Percentiles rank a stretch among this genome's conserved stretches.
phyloP scores from a whole-genome alignment of 2,113 vertebrate genomes.

The Cnemophilus loriae region DNA sequence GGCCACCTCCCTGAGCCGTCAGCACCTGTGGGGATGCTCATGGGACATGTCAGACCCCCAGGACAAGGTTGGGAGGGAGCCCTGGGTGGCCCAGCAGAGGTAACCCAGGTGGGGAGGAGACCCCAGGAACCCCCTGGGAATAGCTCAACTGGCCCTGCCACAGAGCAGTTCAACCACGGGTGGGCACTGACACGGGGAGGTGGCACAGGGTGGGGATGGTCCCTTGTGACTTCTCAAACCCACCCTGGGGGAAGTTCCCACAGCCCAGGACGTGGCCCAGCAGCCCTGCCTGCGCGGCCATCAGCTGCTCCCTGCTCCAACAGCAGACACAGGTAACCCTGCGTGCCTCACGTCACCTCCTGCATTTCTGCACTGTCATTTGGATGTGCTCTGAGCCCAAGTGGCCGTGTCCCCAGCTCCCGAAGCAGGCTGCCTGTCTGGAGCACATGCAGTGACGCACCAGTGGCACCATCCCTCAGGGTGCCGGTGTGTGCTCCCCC shows the following conservation, averaged over 20 bases:
- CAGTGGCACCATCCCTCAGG: neutral
- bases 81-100: neutral
- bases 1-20: accelerated
- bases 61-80: neutral
- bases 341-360: neutral
- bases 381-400: neutral
- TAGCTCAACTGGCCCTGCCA: accelerated
- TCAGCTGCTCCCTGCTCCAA: neutral
- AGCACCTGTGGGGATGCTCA: neutral
- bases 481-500: accelerated
- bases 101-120: neutral
- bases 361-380: accelerated
- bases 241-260: too few species aligned
- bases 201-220: neutral
- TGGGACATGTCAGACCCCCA: neutral
- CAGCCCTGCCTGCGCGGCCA: neutral
- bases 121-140: neutral
- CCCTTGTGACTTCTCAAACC: neutral
- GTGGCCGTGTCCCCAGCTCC: neutral
- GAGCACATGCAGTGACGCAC: accelerated
- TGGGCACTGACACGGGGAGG: neutral
- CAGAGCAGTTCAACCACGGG: neutral
- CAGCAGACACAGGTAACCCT: accelerated
- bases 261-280: neutral
- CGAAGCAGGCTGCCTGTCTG: neutral